Evolutionary conservation across 2,113 vertebrate genomes (phyloP), one percentile per base, ranked within the genome.

Genomic region (Charadrius vociferus): DNA sequence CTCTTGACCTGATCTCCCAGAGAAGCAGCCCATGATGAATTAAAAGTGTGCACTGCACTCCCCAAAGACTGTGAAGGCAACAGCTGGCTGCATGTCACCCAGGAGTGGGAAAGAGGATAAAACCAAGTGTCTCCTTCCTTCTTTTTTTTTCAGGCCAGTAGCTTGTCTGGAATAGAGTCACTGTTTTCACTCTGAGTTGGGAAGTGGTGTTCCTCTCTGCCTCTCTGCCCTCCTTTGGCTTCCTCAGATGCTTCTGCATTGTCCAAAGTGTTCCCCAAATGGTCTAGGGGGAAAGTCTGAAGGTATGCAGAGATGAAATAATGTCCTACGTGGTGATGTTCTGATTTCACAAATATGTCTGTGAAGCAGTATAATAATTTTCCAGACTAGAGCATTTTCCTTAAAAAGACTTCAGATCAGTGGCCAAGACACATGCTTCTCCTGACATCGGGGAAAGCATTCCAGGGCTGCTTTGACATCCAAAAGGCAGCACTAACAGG

Each of bases 311-410:
- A 62, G 88, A 82, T 81, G 78, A 96, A 91, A 84, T 91, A 92
- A 88, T 16, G 32, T 39, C 47, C 86, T 88, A 63, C 3, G 1
- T 71, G 86, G 86, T 37, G 82, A 72, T 63, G 71, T 75, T 88
- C 86, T 92, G 82, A 86, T 93, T 97, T 81, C 93, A 95, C 87
- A 96, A 91, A 32, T 45, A 89, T 85, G 66, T 59, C 71, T 88
- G 94, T 75, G 86, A 84, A 92, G 67, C 61, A 81, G 80, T 49
- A 79, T 63, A 90, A 91, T 29, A 14, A 94, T 95, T 82, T 97
- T 93, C 79, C 93, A 95, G 86, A 34, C 78, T 86, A 18, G 20
- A 93, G 58, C 61, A 41, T 66, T 87, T 84, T 78, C 41, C 83
- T 91, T 68, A n/a, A 39, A 47, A 90, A 96, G 7, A 37, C 21